Conservation (phyloP, 2,113 vertebrate species). For the Ardeotis arabs region DNA sequence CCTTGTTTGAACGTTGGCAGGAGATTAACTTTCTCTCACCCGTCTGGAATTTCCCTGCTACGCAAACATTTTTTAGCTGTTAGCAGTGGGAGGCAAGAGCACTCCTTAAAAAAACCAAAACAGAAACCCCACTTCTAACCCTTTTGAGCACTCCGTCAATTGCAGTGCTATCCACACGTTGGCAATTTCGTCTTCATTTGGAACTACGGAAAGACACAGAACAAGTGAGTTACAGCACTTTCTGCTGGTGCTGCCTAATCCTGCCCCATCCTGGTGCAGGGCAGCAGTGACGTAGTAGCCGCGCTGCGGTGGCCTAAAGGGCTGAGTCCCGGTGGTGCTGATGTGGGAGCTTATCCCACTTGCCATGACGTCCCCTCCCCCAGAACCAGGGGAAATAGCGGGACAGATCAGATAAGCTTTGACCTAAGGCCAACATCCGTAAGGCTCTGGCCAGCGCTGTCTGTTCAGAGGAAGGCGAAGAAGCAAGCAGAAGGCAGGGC, state of each 20-base stretch:
- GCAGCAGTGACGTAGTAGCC: rapidly evolving
- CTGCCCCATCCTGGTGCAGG: rapidly evolving
- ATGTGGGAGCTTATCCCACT: background rate
- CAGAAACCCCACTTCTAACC: background rate
- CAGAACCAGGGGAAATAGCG: background rate
- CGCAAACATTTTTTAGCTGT: background rate
- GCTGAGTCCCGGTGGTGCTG: background rate
- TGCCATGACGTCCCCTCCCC: rapidly evolving
- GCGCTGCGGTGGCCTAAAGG: rapidly evolving
- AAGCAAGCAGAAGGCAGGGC: background rate
- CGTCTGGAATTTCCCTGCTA: background rate
- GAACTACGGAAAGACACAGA: background rate
- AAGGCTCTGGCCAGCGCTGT: background rate
- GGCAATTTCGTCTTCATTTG: background rate
- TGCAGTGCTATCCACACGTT: rapidly evolving
- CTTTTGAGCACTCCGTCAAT: background rate
- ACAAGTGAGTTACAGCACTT: background rate
- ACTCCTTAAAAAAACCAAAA: background rate
- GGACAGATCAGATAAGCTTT: background rate
- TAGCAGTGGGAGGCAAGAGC: background rate
- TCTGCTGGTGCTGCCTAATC: rapidly evolving
- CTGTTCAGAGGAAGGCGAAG: background rate
- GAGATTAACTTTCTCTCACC: background rate
- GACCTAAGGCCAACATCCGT: background rate
- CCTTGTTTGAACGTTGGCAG: background rate